Evolutionary conservation across 2,113 vertebrate genomes (phyloP).

Genomic region (Panthera uncia): DNA sequence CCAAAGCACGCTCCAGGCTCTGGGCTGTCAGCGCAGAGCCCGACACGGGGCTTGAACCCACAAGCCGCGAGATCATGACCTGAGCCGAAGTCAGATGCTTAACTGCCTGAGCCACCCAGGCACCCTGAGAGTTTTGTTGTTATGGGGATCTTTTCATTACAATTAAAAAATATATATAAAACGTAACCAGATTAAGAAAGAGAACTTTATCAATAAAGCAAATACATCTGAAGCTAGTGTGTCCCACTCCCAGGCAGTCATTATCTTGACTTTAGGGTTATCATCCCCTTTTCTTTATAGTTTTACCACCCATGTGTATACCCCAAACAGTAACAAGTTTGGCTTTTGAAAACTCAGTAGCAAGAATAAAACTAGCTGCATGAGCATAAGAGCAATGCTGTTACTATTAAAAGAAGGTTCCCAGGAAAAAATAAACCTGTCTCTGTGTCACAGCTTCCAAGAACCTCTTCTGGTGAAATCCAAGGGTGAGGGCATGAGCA

Average conservation of each 20-base stretch:
- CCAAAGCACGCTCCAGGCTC: too few species aligned
- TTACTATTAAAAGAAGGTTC: neutral
- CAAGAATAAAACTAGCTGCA: neutral
- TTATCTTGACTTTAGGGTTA: neutral
- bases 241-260: neutral
- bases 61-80: too few species aligned
- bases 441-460: neutral
- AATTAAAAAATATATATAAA: neutral
- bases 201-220: neutral
- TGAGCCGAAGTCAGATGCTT: too few species aligned
- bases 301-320: neutral
- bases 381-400: neutral
- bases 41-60: too few species aligned
- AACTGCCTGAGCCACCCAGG: too few species aligned
- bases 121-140: neutral
- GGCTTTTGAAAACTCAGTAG: neutral
- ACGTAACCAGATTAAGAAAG: neutral
- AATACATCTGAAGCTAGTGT: neutral
- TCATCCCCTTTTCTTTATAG: neutral
- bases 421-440: neutral
- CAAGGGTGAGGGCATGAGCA: neutral
- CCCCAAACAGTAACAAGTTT: neutral
- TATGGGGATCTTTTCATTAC: neutral
- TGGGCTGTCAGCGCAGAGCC: too few species aligned
- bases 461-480: neutral